Evolutionary conservation across 1,140 invertebrate genomes (phyloP).

Genomic region (Monochamus saltuarius): DNA sequence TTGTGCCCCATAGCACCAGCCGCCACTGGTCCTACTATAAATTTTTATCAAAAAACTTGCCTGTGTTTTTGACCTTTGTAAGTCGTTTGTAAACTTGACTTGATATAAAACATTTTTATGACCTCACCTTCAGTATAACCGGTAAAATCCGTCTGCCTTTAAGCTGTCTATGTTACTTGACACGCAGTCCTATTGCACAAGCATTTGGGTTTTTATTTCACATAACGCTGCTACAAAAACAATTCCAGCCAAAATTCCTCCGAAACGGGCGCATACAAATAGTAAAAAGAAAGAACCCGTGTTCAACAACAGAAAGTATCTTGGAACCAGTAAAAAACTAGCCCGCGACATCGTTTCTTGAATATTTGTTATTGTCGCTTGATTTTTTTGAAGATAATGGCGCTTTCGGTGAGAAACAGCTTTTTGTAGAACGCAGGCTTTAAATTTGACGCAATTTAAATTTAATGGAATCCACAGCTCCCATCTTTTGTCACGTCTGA

Average conservation of each 20-base stretch:
- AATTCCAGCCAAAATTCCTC: neutral
- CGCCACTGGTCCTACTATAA: too few species aligned
- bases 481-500: conserved; percentile 21
- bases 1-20: too few species aligned
- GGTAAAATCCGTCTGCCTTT: too few species aligned
- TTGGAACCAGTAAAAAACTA: conserved; percentile 12
- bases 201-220: too few species aligned
- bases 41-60: too few species aligned
- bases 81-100: too few species aligned
- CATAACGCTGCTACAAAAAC: too few species aligned
- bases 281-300: neutral
- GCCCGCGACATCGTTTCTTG: conserved; percentile 12
- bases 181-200: too few species aligned
- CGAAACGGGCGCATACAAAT: conserved; percentile 1
- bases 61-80: too few species aligned
- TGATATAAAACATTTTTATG: too few species aligned
- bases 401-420: conserved; percentile 20
- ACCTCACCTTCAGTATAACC: too few species aligned
- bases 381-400: conserved; percentile 14
- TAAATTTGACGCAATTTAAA: conserved; percentile 21
- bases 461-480: conserved; percentile 19
- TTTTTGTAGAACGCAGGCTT: conserved; percentile 1
- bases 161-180: too few species aligned
- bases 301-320: conserved; percentile 4
- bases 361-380: conserved; percentile 20